Conservation (phyloP, 2,888 invertebrate genomes). For the Drosophila pseudotakahashii region DNA sequence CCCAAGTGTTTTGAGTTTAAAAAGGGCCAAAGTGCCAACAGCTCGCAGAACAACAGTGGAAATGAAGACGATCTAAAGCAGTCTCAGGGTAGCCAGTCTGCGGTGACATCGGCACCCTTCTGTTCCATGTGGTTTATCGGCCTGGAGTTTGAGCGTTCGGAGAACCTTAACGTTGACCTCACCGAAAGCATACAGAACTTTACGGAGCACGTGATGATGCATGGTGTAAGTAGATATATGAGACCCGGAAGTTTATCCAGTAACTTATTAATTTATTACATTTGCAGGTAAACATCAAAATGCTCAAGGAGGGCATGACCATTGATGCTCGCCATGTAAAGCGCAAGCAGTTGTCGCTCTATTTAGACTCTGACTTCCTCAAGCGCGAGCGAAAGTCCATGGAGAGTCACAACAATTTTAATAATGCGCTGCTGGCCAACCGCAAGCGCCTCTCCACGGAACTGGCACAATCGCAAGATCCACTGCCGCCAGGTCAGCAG, state of each 20-base stretch:
- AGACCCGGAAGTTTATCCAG: background rate
- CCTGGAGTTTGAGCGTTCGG: constrained; percentile 94
- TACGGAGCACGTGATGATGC: constrained; percentile 93
- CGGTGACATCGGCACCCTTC: constrained; percentile 84
- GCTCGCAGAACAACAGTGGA: constrained; percentile 80
- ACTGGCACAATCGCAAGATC: constrained; percentile 73
- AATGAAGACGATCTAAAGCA: constrained; percentile 78
- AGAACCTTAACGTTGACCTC: constrained; percentile 95
- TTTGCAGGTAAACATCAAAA: constrained; percentile 86
- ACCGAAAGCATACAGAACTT: constrained; percentile 96
- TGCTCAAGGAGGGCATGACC: constrained; percentile 90
- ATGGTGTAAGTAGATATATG: constrained; percentile 86
- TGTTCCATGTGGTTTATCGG: constrained; percentile 99
- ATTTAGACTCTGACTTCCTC: constrained; percentile 89
- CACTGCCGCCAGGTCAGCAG: constrained; percentile 49
- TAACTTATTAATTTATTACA: background rate
- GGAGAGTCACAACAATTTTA: constrained; percentile 83
- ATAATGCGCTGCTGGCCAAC: constrained; percentile 81
- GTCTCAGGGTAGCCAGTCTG: constrained; percentile 49
- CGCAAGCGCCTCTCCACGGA: constrained; percentile 84
- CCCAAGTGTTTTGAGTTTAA: constrained; percentile 91
- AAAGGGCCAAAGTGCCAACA: constrained; percentile 68
- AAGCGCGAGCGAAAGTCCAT: constrained; percentile 90
- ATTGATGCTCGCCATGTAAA: constrained; percentile 95
- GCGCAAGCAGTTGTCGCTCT: constrained; percentile 90